A percentile compares a stretch with the other conserved stretches of the same genome.
Conservation (phyloP, 2,797 vertebrate species). For the Crenuchus spilurus region DNA sequence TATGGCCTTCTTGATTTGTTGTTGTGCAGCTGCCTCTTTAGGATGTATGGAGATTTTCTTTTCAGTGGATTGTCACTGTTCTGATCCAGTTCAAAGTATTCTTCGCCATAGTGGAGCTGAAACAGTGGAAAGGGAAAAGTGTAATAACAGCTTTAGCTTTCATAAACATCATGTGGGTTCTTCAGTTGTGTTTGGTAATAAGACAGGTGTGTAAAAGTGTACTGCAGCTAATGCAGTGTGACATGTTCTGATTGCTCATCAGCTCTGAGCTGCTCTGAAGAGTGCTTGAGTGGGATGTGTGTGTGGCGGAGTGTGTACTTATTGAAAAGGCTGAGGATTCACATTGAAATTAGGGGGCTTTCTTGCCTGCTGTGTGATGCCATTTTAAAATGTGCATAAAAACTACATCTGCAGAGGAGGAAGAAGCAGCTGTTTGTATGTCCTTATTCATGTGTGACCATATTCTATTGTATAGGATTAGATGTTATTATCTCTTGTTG, state of each 20-base stretch:
- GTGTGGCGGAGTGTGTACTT: constrained; percentile 19
- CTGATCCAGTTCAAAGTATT: constrained; percentile 79
- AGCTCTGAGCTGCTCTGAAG: constrained; percentile 15
- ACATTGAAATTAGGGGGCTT: neutral
- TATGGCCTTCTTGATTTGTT: constrained; percentile 93
- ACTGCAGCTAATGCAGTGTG: neutral
- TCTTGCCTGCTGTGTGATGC: neutral
- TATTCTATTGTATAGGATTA: too few species aligned
- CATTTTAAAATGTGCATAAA: constrained; percentile 1
- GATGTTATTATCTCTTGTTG: too few species aligned
- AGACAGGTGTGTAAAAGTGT: constrained; percentile 20
- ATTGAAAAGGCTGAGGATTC: neutral
- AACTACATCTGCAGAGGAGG: neutral
- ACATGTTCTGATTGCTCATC: constrained; percentile 2
- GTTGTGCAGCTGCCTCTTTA: constrained; percentile 88
- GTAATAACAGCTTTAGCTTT: neutral
- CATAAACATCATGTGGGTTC: neutral
- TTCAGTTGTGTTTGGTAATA: neutral
- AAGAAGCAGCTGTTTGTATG: too few species aligned
- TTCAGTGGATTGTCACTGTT: constrained; percentile 85
- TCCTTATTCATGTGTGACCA: too few species aligned
- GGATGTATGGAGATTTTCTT: constrained; percentile 94
- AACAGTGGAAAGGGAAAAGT: constrained; percentile 46
- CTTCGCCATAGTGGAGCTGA: constrained; percentile 75
- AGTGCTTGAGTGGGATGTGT: constrained; percentile 9